These are phyloP conservation scores for Callyntrura guangdongensis DNA, from an alignment of 2,888 invertebrate genomes.

Conservation along the genomic window DNA sequence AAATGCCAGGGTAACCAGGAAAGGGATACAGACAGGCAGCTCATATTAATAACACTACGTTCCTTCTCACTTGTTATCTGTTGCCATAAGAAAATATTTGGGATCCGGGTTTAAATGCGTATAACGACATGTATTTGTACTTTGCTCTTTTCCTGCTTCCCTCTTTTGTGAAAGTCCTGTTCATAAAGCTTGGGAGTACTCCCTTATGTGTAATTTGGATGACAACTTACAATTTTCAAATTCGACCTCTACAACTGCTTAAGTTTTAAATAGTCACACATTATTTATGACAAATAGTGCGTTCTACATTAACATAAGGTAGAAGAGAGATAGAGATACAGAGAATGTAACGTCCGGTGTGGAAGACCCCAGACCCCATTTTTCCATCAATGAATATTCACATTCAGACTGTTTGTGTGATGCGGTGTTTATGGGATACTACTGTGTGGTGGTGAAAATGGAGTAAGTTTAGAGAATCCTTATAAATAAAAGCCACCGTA, in stretches of 20 bases:
- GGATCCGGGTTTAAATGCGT: too few species aligned
- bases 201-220: too few species aligned
- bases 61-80: neutral
- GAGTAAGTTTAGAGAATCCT: neutral
- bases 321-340: neutral
- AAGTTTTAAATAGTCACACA: too few species aligned
- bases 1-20: too few species aligned
- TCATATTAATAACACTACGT: conserved; percentile 19
- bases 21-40: neutral
- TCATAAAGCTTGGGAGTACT: too few species aligned
- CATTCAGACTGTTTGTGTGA: too few species aligned
- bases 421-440: too few species aligned
- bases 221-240: too few species aligned
- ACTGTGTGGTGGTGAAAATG: neutral
- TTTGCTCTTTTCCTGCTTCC: too few species aligned
- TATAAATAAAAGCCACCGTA: neutral
- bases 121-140: too few species aligned
- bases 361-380: neutral
- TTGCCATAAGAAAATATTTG: neutral
- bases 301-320: neutral
- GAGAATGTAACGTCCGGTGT: neutral
- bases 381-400: neutral
- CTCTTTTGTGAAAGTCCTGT: too few species aligned
- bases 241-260: too few species aligned
- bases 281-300: neutral